Evolutionary conservation across 2,888 invertebrate species (phyloP).

Genomic region (Chalcosyrphus nemorum): DNA sequence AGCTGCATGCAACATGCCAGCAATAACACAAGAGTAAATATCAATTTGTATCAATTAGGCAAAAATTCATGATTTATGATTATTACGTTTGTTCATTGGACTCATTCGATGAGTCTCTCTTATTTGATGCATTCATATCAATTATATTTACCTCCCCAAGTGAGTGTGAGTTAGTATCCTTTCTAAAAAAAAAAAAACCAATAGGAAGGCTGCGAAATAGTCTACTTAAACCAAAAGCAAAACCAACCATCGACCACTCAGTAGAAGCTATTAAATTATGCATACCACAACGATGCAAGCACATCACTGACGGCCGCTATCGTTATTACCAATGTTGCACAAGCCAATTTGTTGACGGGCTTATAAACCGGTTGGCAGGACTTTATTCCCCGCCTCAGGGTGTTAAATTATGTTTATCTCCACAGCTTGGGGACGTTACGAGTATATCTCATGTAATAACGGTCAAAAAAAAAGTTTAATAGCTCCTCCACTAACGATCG

Average conservation of each 20-base stretch:
- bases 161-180: neutral
- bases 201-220: neutral
- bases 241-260: neutral
- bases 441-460: conserved; percentile 54
- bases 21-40: conserved; percentile 54
- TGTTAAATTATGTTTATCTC: conserved; percentile 68
- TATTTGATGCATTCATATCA: conserved; percentile 44
- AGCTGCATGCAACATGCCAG: conserved; percentile 4
- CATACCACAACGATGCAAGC: neutral
- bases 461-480: conserved; percentile 48
- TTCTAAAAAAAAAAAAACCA: conserved; percentile 42
- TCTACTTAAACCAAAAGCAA: neutral
- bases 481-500: conserved; percentile 56
- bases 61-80: conserved; percentile 60
- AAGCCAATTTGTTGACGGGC: conserved; percentile 68
- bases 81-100: conserved; percentile 40
- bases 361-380: conserved; percentile 35
- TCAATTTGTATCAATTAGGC: conserved; percentile 70
- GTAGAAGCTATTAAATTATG: conserved; percentile 24
- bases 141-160: conserved; percentile 17
- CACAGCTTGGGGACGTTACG: conserved; percentile 26
- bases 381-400: conserved; percentile 39
- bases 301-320: conserved; percentile 52
- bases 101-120: conserved; percentile 19
- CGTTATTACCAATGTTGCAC: conserved; percentile 20